Base-by-base conservation (phyloP, 2,113 vertebrate genomes). In the Gasterosteus aculeatus region DNA sequence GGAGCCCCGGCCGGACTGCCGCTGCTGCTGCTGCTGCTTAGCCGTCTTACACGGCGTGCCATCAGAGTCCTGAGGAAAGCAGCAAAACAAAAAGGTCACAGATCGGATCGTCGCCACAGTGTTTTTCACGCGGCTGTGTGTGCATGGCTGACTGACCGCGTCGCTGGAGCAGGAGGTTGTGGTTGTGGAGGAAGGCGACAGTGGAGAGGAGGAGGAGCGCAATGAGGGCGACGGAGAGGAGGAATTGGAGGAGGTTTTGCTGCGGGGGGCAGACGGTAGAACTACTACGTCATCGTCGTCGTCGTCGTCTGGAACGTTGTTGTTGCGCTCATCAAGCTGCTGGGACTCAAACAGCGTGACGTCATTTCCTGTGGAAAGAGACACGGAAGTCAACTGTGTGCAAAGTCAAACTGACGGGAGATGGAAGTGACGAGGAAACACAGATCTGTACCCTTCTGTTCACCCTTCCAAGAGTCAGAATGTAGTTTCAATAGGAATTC, bases 251-350 rank as follows among this genome's bases (percentile, higher is more conserved):
- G 96, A 97, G 77, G 95, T 94, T 94, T 98, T 97, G 93, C 96
- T 96, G 85, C 93, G 93, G 7, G 95, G 91, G 81, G 79, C 74
- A 0, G 95, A 80, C 82, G 90, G 94, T 88, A 88, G 92, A 88
- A 92, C 95, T 90, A 93, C 94, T 78, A 93, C 95, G 1, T 12
- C 78, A 0, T 80, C 73, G 18, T 53, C 49, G 22, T 54, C 51
- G 0, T 87, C 72, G 7, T 74, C 80, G 2, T 80, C 96, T 19
- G 95, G 92, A 57, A 98, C 89, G 68, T 98, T 98, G 93, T 98
- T 99, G 95, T 99, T 98, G 93, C 97, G 95, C 87, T 98, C 96
- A 73, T 98, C 97, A 31, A 98, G 94, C 92, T 97, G 96, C 90
- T 97, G 95, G 69, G 95, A 94, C 88, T 97, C 96, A 86, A 96